A percentile compares a stretch with the other conserved stretches of the same genome.
These are phyloP conservation scores for Streptopelia turtur DNA, from an alignment of 2,797 vertebrate species.

Conservation along the genomic window DNA sequence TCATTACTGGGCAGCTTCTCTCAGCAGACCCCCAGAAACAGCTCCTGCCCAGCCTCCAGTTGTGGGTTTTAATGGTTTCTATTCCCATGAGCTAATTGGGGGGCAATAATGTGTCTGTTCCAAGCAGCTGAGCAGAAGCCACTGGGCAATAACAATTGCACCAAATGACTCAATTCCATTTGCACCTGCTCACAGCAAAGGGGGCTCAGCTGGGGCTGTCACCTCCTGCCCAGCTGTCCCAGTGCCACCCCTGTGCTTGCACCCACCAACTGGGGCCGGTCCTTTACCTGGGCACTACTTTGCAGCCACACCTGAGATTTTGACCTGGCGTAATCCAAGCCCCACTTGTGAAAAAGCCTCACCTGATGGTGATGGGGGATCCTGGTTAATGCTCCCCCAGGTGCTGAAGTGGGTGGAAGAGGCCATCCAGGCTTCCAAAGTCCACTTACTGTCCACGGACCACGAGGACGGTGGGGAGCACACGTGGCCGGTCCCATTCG, in stretches of 20 bases:
- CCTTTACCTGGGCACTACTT: rapidly evolving
- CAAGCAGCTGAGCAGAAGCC: not conserved
- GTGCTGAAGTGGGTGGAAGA: constrained; percentile 97
- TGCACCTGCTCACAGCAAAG: not conserved
- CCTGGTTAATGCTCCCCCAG: constrained; percentile 66
- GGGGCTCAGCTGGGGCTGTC: not conserved
- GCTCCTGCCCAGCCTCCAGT: not conserved
- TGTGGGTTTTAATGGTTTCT: not conserved
- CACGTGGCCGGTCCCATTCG: constrained; percentile 89
- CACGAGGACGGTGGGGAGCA: constrained; percentile 86
- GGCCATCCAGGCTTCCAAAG: constrained; percentile 91
- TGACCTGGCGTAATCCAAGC: not conserved
- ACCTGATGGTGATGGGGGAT: rapidly evolving
- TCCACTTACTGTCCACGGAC: constrained; percentile 92
- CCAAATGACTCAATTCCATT: not conserved
- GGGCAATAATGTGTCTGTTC: not conserved
- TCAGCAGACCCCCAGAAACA: not conserved
- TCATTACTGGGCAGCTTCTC: not conserved
- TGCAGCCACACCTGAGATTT: not conserved
- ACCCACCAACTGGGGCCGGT: rapidly evolving
- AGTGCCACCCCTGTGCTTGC: not conserved
- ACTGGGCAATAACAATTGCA: not conserved
- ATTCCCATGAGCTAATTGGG: not conserved
- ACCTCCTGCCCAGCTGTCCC: not conserved
- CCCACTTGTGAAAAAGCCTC: rapidly evolving